A percentile compares a stretch with the other conserved stretches of the same genome.
These are phyloP conservation scores for Hemithea aestivaria DNA, from an alignment of 2,888 invertebrate genomes.

Conservation along the genomic window DNA sequence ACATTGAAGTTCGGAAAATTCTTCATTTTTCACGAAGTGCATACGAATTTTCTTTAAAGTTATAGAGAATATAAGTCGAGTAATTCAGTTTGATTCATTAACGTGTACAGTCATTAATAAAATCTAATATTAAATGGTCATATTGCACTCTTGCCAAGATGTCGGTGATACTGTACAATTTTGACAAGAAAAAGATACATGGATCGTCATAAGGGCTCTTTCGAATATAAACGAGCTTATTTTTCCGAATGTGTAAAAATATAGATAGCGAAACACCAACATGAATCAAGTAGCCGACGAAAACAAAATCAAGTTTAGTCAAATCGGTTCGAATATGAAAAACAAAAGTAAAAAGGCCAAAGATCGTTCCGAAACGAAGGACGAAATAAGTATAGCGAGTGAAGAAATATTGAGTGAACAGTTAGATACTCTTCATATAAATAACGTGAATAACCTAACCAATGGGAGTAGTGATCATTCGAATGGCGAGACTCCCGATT, in stretches of 20 bases:
- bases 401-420: constrained; percentile 61
- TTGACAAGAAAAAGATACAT: constrained; percentile 69
- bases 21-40: constrained; percentile 48
- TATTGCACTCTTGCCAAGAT: constrained; percentile 63
- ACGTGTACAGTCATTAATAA: constrained; percentile 30
- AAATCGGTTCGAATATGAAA: constrained; percentile 60
- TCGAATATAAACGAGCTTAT: constrained; percentile 55
- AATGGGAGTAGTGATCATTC: constrained; percentile 70
- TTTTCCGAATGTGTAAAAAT: constrained; percentile 66
- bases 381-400: constrained; percentile 56
- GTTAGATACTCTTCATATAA: constrained; percentile 67
- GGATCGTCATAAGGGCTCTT: constrained; percentile 55
- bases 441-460: constrained; percentile 65
- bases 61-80: constrained; percentile 2
- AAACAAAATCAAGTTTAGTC: constrained; percentile 60
- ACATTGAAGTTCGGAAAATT: constrained; percentile 49
- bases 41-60: constrained; percentile 9
- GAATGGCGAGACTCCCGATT: constrained; percentile 43
- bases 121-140: constrained; percentile 38
- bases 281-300: constrained; percentile 70
- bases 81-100: constrained; percentile 31
- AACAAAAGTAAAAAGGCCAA: constrained; percentile 74
- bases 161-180: constrained; percentile 73
- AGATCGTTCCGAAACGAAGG: constrained; percentile 63
- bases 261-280: constrained; percentile 59